A percentile compares a stretch with the other conserved stretches of the same genome.
Evolutionary conservation across 2,888 invertebrate species (phyloP).

Genomic region (Cecidostiba fungosa): DNA sequence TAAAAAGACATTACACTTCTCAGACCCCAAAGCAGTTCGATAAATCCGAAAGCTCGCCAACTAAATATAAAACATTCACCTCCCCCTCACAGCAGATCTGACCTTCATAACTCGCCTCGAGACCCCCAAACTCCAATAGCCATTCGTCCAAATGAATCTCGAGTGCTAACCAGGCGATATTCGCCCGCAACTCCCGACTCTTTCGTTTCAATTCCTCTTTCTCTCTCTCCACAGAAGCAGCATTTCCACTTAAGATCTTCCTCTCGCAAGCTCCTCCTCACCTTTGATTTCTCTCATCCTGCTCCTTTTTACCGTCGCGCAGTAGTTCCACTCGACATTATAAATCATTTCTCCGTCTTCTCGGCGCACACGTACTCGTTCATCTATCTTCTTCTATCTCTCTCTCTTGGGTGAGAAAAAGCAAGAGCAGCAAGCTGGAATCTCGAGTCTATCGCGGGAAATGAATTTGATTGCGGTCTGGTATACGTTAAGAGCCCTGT

Average conservation of each 20-base stretch:
- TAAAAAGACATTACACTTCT: no score
- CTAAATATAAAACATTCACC: no score
- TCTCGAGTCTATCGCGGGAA: slow-evolving; percentile 1
- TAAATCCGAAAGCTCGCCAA: no score
- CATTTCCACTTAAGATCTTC: slow-evolving; percentile 16
- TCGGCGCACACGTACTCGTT: slow-evolving; percentile 36
- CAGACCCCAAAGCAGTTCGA: no score
- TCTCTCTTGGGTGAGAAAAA: slow-evolving; percentile 56
- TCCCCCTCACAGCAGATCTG: background rate
- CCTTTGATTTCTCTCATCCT: slow-evolving; percentile 51
- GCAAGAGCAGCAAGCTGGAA: slow-evolving; percentile 17
- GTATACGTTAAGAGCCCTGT: background rate
- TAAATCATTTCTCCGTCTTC: slow-evolving; percentile 46
- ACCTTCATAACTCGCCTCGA: slow-evolving; percentile 1
- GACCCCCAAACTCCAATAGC: background rate
- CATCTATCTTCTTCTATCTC: slow-evolving; percentile 53
- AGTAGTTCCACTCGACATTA: slow-evolving; percentile 35
- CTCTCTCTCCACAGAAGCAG: background rate
- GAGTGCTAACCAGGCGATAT: background rate
- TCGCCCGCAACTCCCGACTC: slow-evolving; percentile 48
- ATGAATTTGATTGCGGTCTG: slow-evolving; percentile 41
- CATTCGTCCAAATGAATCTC: slow-evolving; percentile 3
- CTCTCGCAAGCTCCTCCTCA: background rate
- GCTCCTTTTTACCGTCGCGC: slow-evolving; percentile 28
- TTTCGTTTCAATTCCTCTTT: slow-evolving; percentile 41